Percentiles rank a stretch among this genome's conserved stretches.
These are phyloP conservation scores for Kuschelorhynchus macadamiae DNA, from an alignment of 2,888 invertebrate genomes.

Conservation along the genomic window DNA sequence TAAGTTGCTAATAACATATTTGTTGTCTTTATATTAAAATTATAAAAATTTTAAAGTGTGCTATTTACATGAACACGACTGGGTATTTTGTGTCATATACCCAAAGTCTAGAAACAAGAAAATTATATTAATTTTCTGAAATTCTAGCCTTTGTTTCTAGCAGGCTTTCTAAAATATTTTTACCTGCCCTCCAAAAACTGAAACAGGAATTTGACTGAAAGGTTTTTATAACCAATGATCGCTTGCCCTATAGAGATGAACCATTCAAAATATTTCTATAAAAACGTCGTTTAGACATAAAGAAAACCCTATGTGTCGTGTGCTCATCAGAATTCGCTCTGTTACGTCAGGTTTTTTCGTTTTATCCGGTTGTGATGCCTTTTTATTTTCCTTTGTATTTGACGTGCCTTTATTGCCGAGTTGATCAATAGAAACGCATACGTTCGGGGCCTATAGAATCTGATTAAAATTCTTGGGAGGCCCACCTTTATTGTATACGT, in stretches of 20 bases:
- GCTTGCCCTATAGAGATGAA: conserved; percentile 12
- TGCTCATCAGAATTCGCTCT: conserved; percentile 32
- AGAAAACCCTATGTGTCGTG: conserved; percentile 20
- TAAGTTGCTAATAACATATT: too few species aligned
- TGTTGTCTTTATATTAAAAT: too few species aligned
- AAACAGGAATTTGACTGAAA: background rate
- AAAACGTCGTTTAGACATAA: conserved; percentile 19
- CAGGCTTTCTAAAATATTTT: too few species aligned
- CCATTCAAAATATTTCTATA: conserved; percentile 29
- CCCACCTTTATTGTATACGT: conserved; percentile 20
- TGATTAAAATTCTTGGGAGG: conserved; percentile 38
- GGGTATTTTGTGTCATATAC: too few species aligned
- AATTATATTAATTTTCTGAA: too few species aligned
- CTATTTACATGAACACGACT: too few species aligned
- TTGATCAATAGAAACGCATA: conserved; percentile 40
- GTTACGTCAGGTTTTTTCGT: conserved; percentile 32
- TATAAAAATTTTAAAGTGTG: too few species aligned
- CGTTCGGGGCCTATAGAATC: conserved; percentile 30
- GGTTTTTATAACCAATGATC: background rate
- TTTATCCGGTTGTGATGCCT: conserved; percentile 34
- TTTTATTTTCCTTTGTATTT: conserved; percentile 33
- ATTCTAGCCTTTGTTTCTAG: too few species aligned
- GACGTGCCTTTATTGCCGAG: conserved; percentile 34
- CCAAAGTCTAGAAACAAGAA: too few species aligned
- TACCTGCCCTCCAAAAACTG: too few species aligned